These are phyloP conservation scores for Parazoanthus swiftii DNA, from an alignment of 92 coral and sea anemone species.

Conservation along the genomic window DNA sequence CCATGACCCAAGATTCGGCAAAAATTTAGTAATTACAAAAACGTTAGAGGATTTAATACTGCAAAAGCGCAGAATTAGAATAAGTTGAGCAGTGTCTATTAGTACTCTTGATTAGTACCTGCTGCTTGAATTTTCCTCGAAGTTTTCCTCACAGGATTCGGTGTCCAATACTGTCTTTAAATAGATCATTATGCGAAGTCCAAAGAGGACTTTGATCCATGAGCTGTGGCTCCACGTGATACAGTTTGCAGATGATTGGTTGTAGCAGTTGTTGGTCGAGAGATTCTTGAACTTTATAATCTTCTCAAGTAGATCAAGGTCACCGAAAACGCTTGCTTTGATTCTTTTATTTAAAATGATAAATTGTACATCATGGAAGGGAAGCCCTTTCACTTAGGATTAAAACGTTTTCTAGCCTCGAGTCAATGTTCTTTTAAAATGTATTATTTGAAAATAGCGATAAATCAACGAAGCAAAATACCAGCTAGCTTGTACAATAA, in stretches of 20 bases:
- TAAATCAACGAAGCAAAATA: no score
- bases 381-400: not conserved
- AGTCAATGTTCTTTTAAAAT: no score
- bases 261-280: not conserved
- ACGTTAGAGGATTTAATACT: not conserved
- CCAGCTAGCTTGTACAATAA: no score
- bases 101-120: no score
- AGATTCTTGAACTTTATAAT: not conserved
- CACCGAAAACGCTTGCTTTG: not conserved
- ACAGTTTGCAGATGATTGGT: not conserved
- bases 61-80: not conserved
- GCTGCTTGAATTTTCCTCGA: not conserved
- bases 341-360: not conserved
- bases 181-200: not conserved
- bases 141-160: not conserved
- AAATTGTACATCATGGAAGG: not conserved
- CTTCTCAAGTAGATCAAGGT: not conserved
- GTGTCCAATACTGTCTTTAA: not conserved
- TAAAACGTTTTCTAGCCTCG: not conserved
- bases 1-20: not conserved
- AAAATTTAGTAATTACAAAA: no score
- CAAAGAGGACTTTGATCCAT: not conserved
- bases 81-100: not conserved
- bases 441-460: no score
- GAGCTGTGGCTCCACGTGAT: not conserved